Evolutionary conservation across 1,140 invertebrate species (phyloP), one percentile per base, ranked within the genome.

Genomic region (Lycorma delicatula): DNA sequence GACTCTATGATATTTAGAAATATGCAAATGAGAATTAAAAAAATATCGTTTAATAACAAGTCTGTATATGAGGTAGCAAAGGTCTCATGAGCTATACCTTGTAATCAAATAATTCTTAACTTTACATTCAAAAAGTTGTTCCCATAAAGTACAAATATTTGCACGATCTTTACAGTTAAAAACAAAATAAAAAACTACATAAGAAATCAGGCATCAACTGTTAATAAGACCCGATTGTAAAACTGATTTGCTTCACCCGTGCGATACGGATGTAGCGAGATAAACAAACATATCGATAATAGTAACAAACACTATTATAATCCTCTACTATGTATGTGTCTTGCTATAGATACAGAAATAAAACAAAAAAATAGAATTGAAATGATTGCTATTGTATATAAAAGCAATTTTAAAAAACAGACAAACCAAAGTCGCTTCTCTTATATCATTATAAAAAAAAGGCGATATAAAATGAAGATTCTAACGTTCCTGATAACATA

Each of bases 251-350:
- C 34, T 38, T 13, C 12, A 38, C 18, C 13, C 36, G 41, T 44
- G 44, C 52, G 44, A 54, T 54, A 38, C 34, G 23, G 20, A 29
- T 29, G 28, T 29, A 51, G 34, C 49, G 34, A 51, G 13, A 38
- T 38, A 38, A 38, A 38, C 36, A 38, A 38, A 38, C 36, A 38
- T n/a, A 34, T 22, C 44, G 44, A 38, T 38, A 44, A 44, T 38
- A 44, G 44, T 44, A 36, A 34, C 41, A 54, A 54, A 54, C 52
- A 54, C 52, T 54, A 54, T 54, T 54, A 54, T 44, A 54, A 54
- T 54, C 52, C 44, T 44, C 52, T 54, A 54, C 44, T 41, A n/a
- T 54, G 52, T n/a, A n/a, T n/a, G n/a, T n/a, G n/a, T n/a, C n/a
- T 54, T 23, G 34, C 52, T 54, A 54, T 54, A 41, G 52, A 44